Evolutionary conservation across 2,797 vertebrate species (phyloP).

Genomic region (Coregonus ussuriensis): DNA sequence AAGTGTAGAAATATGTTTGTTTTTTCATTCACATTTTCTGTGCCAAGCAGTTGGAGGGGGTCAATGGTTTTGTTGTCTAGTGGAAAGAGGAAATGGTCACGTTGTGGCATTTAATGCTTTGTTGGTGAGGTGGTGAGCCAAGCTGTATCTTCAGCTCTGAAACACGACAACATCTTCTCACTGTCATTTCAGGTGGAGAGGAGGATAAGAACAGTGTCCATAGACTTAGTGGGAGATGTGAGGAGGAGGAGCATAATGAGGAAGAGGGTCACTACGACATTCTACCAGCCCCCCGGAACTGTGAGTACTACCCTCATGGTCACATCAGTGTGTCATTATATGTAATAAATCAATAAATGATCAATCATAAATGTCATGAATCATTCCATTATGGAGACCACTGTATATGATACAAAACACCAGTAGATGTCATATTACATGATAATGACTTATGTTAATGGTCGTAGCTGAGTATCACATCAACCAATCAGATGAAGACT

Average conservation of each 20-base stretch:
- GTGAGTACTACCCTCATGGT: constrained; percentile 40
- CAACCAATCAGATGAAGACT: background rate
- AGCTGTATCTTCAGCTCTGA: background rate
- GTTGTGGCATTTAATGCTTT: background rate
- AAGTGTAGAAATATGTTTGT: too few species aligned
- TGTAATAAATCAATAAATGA: too few species aligned
- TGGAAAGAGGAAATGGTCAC: background rate
- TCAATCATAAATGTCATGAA: too few species aligned
- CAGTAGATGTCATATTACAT: background rate
- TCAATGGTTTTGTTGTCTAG: background rate
- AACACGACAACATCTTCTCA: background rate
- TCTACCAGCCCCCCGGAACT: constrained; percentile 52
- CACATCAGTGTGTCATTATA: background rate
- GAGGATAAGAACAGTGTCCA: background rate
- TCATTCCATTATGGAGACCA: background rate
- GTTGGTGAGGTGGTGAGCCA: too few species aligned
- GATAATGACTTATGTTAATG: background rate
- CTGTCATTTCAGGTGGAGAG: constrained; percentile 36
- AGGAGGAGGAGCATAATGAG: constrained; percentile 27
- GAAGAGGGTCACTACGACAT: constrained; percentile 60
- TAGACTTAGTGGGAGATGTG: background rate
- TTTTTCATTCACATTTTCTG: background rate
- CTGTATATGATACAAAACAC: background rate
- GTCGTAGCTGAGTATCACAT: constrained; percentile 29
- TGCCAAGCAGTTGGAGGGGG: background rate